Percentiles rank a stretch among this genome's conserved stretches.
Conservation (phyloP, 2,888 invertebrate genomes). For the Scrobipalpa costella region DNA sequence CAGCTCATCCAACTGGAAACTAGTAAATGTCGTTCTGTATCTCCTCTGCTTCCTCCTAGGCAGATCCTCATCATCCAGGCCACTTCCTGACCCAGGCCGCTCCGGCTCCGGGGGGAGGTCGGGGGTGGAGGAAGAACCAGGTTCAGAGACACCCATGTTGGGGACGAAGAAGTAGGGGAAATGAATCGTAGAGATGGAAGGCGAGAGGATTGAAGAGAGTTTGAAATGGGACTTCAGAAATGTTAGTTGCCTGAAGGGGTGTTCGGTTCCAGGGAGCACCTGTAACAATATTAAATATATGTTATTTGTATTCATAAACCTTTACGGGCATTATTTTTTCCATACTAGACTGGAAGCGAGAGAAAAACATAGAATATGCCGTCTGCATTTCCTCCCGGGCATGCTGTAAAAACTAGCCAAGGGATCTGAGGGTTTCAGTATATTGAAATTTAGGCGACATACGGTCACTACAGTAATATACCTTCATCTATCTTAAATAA, state of each 20-base stretch:
- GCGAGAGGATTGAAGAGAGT: neutral
- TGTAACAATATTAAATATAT: slow-evolving; percentile 9
- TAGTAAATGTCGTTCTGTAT: slow-evolving; percentile 95
- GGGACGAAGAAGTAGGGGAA: slow-evolving; percentile 21
- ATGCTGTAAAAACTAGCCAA: too few relatives aligned
- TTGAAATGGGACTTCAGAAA: neutral
- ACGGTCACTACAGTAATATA: too few relatives aligned
- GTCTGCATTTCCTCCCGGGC: too few relatives aligned
- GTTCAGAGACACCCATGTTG: slow-evolving; percentile 72
- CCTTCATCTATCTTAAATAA: too few relatives aligned
- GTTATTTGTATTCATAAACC: too few relatives aligned
- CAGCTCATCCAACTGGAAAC: slow-evolving; percentile 96
- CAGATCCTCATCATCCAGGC: slow-evolving; percentile 86
- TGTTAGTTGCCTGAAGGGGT: neutral
- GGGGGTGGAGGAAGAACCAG: slow-evolving; percentile 62
- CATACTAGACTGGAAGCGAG: too few relatives aligned
- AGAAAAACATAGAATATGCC: too few relatives aligned
- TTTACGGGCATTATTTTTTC: too few relatives aligned
- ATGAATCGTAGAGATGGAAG: slow-evolving; percentile 13
- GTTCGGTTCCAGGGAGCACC: neutral
- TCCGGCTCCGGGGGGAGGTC: slow-evolving; percentile 63
- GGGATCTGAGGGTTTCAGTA: too few relatives aligned
- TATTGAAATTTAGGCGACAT: too few relatives aligned
- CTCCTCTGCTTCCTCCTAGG: slow-evolving; percentile 95
- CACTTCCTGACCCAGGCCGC: slow-evolving; percentile 66